Evolutionary conservation across 2,113 vertebrate genomes (phyloP), one percentile per base, ranked within the genome.

Genomic region (Triplophysa siluroides): DNA sequence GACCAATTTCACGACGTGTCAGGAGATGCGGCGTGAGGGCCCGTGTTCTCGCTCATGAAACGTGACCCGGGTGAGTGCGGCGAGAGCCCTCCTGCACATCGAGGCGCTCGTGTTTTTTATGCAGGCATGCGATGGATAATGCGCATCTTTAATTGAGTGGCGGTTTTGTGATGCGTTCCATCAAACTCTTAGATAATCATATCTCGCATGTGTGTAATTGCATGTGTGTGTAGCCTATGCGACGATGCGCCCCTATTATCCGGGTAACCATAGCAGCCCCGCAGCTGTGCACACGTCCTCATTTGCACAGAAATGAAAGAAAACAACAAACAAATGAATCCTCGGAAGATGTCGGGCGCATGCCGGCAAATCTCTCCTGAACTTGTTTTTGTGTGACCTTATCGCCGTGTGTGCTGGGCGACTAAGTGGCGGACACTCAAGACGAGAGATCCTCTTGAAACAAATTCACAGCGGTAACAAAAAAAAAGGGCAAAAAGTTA

Each of bases 291-390:
- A 73, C 65, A 60, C 16, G 61, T 65, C 69, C 71, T 75, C 78
- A 83, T 81, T 83, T 83, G 79, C 79, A 83, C 70, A 76, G 79
- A 79, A 85, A 81, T 79, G 65, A 81, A 79, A 78, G 63, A 62
- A 73, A 82, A 75, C 67, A 82, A 75, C 67, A 83, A 83, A 83
- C 60, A 75, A 69, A 74, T 21, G 52, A 74, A 74, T 81, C 41
- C 63, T 63, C 7, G 33, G 74, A 41, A 81, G 67, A 83, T 38
- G 60, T 76, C n/a, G 2, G 74, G 66, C 21, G 70, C 67, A 54
- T 23, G 54, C 52, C 6, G 23, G 63, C 62, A n/a, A 65, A 47
- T 54, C 64, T 24, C 65, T 76, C 29, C 60, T n/a, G 38, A 33
- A 58, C 58, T 67, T 21, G 43, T 70, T 71, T 29, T 33, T 16